Conservation (phyloP, 1,140 invertebrate species). For the Aphaenogaster rudis region DNA sequence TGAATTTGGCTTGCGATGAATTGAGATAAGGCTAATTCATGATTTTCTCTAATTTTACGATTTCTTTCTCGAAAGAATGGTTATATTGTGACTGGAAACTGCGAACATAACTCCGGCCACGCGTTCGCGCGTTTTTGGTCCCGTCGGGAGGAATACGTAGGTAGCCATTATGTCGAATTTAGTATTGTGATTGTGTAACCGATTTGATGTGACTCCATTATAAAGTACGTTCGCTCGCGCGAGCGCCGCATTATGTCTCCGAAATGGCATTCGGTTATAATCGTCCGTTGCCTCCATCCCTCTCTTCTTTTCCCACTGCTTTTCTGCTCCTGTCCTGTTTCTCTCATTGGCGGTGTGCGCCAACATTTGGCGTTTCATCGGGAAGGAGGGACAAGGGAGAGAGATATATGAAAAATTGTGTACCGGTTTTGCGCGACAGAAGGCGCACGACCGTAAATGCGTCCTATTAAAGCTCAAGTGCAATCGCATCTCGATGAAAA, state of each 20-base stretch:
- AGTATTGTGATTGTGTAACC: constrained; percentile 87
- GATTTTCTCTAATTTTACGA: constrained; percentile 53
- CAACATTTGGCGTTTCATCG: constrained; percentile 74
- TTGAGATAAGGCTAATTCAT: not conserved
- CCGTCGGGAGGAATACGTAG: constrained; percentile 76
- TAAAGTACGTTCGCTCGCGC: constrained; percentile 74
- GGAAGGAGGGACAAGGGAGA: constrained; percentile 28
- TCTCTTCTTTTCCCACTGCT: constrained; percentile 34
- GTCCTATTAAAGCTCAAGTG: constrained; percentile 38
- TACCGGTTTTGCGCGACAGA: not conserved
- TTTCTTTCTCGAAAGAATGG: constrained; percentile 67
- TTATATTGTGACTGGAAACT: constrained; percentile 46
- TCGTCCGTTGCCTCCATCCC: constrained; percentile 61
- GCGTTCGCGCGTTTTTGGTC: constrained; percentile 72
- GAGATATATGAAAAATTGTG: constrained; percentile 26
- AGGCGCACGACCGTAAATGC: constrained; percentile 39
- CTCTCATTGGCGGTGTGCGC: constrained; percentile 58
- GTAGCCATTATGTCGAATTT: constrained; percentile 85
- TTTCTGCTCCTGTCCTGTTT: constrained; percentile 25
- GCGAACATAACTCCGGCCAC: constrained; percentile 6
- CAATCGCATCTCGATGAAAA: constrained; percentile 31
- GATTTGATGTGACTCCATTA: constrained; percentile 86
- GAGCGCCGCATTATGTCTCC: constrained; percentile 76
- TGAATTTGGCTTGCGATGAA: not conserved
- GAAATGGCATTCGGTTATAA: constrained; percentile 74